A percentile compares a stretch with the other conserved stretches of the same genome.
Evolutionary conservation across 2,113 vertebrate species (phyloP).

Genomic region (Nesogale talazaci): DNA sequence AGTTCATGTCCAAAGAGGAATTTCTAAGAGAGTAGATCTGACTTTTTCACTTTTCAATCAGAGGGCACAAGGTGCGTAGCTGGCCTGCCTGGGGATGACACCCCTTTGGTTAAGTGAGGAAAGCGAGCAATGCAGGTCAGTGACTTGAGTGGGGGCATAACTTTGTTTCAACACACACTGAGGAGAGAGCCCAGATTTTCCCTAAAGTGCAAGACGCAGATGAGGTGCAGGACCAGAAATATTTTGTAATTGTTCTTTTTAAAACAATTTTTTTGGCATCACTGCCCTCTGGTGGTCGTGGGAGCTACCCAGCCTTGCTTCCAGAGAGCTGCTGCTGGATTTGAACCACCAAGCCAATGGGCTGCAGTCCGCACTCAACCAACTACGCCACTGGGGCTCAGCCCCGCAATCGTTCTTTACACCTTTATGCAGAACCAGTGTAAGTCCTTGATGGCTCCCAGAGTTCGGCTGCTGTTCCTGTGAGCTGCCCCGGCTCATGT

Average conservation of each 20-base stretch:
- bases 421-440: not conserved
- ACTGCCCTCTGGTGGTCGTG: too few relatives aligned
- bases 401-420: too few relatives aligned
- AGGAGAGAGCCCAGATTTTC: not conserved
- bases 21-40: not conserved
- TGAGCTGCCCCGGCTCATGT: not conserved
- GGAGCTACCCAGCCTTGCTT: too few relatives aligned
- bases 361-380: too few relatives aligned
- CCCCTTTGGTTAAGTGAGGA: not conserved
- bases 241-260: not conserved
- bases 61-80: not conserved
- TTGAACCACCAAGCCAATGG: too few relatives aligned
- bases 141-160: not conserved
- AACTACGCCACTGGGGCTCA: too few relatives aligned
- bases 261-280: too few relatives aligned
- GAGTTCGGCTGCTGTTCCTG: not conserved
- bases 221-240: not conserved
- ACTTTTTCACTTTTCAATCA: not conserved
- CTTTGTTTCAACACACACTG: not conserved
- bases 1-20: slow-evolving; percentile 2
- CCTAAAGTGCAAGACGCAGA: not conserved
- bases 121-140: not conserved
- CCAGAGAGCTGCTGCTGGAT: too few relatives aligned
- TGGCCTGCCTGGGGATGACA: not conserved
- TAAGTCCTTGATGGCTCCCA: not conserved